Conservation (phyloP, 2,113 vertebrate species). For the Nansenia antarctica region DNA sequence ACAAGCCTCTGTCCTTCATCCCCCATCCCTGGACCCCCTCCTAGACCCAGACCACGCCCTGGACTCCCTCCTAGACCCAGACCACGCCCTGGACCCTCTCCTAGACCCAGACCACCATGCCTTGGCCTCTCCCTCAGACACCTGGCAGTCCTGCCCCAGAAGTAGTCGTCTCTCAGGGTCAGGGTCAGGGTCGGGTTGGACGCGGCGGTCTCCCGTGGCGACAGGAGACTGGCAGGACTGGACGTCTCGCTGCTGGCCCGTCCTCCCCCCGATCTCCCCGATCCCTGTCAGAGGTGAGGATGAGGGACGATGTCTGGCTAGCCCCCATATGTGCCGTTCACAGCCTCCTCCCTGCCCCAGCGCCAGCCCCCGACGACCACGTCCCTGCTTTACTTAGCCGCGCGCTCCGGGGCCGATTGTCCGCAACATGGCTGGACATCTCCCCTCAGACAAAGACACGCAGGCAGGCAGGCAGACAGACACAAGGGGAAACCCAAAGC, state of each 20-base stretch:
- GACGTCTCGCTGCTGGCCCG: conserved; percentile 63
- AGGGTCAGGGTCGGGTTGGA: conserved; percentile 29
- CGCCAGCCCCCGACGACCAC: neutral
- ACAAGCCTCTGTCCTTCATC: neutral
- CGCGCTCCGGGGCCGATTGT: conserved; percentile 38
- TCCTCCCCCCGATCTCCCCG: conserved; percentile 78
- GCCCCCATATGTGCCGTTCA: conserved; percentile 80
- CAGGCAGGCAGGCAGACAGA: conserved; percentile 48
- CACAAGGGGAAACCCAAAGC: conserved; percentile 74
- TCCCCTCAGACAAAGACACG: conserved; percentile 74
- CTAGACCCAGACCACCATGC: neutral
- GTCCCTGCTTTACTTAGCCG: neutral
- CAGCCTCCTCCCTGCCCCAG: conserved; percentile 70
- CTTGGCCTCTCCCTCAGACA: conserved; percentile 16
- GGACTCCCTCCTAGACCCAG: neutral
- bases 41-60: neutral
- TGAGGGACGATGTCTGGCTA: conserved; percentile 75
- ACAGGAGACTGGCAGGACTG: conserved; percentile 66
- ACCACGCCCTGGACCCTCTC: conserved; percentile 8
- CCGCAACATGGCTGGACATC: conserved; percentile 62
- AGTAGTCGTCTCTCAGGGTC: conserved; percentile 49
- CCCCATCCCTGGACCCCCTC: neutral
- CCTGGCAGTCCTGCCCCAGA: conserved; percentile 47
- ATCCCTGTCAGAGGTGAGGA: conserved; percentile 81
- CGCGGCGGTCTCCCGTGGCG: conserved; percentile 21